phyloP scores from a whole-genome alignment of 2,888 invertebrate species.

The Chloromyia formosa region DNA sequence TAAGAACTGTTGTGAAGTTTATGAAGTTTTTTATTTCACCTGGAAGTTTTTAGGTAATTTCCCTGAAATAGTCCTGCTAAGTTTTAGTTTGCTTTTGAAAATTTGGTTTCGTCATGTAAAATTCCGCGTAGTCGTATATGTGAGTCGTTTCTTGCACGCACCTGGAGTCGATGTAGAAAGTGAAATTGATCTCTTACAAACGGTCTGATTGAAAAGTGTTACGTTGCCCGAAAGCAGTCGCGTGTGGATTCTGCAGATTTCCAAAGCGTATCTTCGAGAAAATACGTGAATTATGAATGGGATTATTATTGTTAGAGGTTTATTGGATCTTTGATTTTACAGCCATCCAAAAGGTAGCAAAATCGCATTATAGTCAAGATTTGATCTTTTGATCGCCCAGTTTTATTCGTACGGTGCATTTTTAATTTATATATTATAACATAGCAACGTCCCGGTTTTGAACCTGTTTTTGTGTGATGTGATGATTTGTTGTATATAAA shows the following conservation, averaged over 20 bases:
- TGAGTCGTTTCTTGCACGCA: neutral
- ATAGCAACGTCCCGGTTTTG: too few relatives aligned
- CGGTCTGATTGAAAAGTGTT: constrained; percentile 10
- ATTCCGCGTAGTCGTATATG: neutral
- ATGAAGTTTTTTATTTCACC: neutral
- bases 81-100: neutral
- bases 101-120: too few relatives aligned
- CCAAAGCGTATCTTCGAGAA: neutral
- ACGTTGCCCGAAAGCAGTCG: neutral
- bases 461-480: too few relatives aligned
- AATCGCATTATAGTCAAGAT: too few relatives aligned
- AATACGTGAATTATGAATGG: neutral
- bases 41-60: neutral
- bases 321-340: too few relatives aligned
- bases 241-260: neutral
- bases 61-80: neutral
- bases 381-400: too few relatives aligned
- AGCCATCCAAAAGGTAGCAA: too few relatives aligned
- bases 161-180: neutral
- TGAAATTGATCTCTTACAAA: constrained; percentile 1
- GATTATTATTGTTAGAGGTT: too few relatives aligned
- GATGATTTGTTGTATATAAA: too few relatives aligned
- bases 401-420: too few relatives aligned
- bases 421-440: too few relatives aligned
- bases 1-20: neutral